Evolutionary conservation across 2,888 invertebrate species (phyloP).

Genomic region (Harpalus rubripes): DNA sequence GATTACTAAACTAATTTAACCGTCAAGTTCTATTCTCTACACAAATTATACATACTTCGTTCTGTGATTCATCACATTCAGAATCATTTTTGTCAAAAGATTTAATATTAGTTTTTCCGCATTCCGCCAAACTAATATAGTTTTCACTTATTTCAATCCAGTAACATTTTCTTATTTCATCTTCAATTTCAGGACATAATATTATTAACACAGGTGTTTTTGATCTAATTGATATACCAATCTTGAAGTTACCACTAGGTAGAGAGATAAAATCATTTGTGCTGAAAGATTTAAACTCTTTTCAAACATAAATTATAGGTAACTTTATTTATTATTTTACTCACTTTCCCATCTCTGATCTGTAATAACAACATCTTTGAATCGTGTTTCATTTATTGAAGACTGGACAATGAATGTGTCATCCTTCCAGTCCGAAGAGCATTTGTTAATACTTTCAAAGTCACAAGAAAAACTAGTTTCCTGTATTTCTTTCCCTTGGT

Average conservation of each 20-base stretch:
- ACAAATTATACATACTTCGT: too few species aligned
- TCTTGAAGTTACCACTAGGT: neutral
- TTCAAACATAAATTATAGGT: neutral
- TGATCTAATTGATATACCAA: slow-evolving; percentile 13
- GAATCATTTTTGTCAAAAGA: neutral
- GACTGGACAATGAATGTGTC: too few species aligned
- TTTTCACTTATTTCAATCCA: slow-evolving; percentile 12
- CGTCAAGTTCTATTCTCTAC: too few species aligned
- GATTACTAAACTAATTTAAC: too few species aligned
- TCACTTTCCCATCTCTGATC: slow-evolving; percentile 36
- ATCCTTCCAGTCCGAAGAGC: neutral
- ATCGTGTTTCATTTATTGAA: too few species aligned
- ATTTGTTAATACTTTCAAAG: slow-evolving; percentile 4
- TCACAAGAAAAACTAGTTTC: neutral
- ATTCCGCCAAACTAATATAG: neutral
- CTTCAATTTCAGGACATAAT: neutral
- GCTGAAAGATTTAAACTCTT: slow-evolving; percentile 33
- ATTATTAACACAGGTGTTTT: neutral
- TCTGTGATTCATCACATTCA: too few species aligned
- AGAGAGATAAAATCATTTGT: too few species aligned
- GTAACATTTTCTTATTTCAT: neutral
- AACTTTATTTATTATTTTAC: neutral
- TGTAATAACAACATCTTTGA: neutral
- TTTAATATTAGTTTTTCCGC: neutral
- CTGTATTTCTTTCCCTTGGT: neutral